A percentile compares a stretch with the other conserved stretches of the same genome.
These are phyloP conservation scores for Serripes groenlandicus DNA, from an alignment of 2,888 invertebrate genomes.

Conservation along the genomic window DNA sequence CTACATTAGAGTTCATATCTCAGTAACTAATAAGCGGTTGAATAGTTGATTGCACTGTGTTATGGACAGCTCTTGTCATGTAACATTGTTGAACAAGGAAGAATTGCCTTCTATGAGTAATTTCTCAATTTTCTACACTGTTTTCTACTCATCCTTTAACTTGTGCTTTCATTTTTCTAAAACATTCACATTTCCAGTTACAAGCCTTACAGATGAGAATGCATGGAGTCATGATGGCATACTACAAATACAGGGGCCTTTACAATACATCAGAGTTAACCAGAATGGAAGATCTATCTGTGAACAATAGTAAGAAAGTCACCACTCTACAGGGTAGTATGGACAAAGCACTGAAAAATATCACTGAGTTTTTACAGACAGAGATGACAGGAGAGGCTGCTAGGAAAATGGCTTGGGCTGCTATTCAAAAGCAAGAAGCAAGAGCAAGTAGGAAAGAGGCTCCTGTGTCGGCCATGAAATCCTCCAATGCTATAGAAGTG, in stretches of 20 bases:
- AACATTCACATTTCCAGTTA: slow-evolving; percentile 71
- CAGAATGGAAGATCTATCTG: slow-evolving; percentile 78
- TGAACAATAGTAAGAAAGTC: slow-evolving; percentile 76
- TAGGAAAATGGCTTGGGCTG: slow-evolving; percentile 71
- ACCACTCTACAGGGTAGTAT: slow-evolving; percentile 76
- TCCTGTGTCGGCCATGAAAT: slow-evolving; percentile 28
- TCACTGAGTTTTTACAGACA: slow-evolving; percentile 80
- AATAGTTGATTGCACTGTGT: too few relatives aligned
- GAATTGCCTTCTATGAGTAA: neutral
- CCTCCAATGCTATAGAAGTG: slow-evolving; percentile 42
- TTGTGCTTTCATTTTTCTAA: neutral
- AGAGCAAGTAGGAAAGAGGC: slow-evolving; percentile 18
- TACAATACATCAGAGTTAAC: slow-evolving; percentile 81
- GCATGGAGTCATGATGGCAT: slow-evolving; percentile 82
- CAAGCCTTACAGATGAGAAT: slow-evolving; percentile 82
- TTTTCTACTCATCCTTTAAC: neutral
- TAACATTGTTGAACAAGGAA: neutral
- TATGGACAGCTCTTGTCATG: too few relatives aligned
- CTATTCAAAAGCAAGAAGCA: slow-evolving; percentile 65
- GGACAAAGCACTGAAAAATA: slow-evolving; percentile 80
- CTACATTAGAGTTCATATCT: too few relatives aligned
- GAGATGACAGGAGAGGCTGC: slow-evolving; percentile 79
- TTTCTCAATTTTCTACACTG: neutral
- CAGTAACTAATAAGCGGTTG: too few relatives aligned
- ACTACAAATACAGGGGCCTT: slow-evolving; percentile 83